phyloP scores from a whole-genome alignment of 2,113 vertebrate genomes.

The Rhodinocichla rosea region DNA sequence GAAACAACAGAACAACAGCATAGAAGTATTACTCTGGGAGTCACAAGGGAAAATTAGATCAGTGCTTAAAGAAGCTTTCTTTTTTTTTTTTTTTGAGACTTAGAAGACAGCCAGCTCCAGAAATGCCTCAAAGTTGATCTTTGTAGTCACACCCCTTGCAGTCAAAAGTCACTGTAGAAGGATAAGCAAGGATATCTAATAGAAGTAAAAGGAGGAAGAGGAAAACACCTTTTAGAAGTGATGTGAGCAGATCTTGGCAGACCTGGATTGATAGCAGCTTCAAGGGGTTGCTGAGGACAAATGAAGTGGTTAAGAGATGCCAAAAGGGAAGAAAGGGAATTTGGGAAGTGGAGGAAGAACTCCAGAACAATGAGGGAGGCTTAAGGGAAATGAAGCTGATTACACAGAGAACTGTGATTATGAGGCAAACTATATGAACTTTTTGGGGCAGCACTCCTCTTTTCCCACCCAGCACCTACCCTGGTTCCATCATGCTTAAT shows the following conservation, averaged over 20 bases:
- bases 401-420: not conserved
- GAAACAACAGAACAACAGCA: not conserved
- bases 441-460: not conserved
- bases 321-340: not conserved
- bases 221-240: not conserved
- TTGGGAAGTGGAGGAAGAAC: not conserved
- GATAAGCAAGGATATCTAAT: not conserved
- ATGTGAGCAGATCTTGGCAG: not conserved
- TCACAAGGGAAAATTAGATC: not conserved
- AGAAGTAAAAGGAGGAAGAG: not conserved
- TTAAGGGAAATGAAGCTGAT: not conserved
- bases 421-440: not conserved
- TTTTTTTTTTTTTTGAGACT: not conserved
- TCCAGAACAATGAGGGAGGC: not conserved
- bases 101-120: not conserved
- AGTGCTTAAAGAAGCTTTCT: not conserved
- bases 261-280: not conserved
- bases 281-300: not conserved
- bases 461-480: not conserved
- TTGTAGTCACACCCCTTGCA: not conserved
- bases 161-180: not conserved
- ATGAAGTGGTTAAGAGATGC: not conserved
- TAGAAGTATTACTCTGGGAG: not conserved
- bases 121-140: not conserved
- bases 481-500: not conserved